Evolutionary conservation across 1,140 invertebrate genomes (phyloP).

Genomic region (Drosophila dunni): DNA sequence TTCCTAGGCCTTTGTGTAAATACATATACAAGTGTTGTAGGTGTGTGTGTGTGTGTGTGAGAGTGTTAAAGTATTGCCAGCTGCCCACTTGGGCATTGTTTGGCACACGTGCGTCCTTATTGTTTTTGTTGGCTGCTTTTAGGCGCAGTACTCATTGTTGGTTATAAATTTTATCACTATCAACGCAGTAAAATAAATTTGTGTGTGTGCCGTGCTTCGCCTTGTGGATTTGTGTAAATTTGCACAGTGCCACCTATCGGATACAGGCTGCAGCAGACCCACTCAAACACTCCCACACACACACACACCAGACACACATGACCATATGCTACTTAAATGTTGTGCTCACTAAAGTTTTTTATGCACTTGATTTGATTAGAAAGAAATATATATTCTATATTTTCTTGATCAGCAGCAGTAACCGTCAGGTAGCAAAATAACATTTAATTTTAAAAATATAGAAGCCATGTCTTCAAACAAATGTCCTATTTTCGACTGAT

Average conservation of each 20-base stretch:
- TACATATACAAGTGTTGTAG: conserved; percentile 18
- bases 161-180: conserved; percentile 81
- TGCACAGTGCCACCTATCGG: conserved; percentile 41
- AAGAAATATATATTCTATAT: not conserved
- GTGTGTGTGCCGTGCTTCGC: conserved; percentile 55
- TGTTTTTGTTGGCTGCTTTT: conserved; percentile 64
- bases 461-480: too few species aligned
- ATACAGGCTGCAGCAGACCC: not conserved
- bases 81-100: conserved; percentile 70
- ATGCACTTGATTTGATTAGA: conserved; percentile 17
- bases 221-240: conserved; percentile 74
- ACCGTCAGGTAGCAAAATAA: too few species aligned
- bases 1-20: conserved; percentile 38
- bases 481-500: too few species aligned
- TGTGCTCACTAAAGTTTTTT: conserved; percentile 65
- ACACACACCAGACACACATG: conserved; percentile 1
- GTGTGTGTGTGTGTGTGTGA: conserved; percentile 27
- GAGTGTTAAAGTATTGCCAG: conserved; percentile 24
- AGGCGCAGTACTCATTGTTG: conserved; percentile 57
- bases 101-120: conserved; percentile 59
- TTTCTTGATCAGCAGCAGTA: conserved; percentile 2
- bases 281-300: conserved; percentile 13
- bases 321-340: conserved; percentile 64
- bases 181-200: conserved; percentile 71
- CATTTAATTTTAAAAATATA: too few species aligned